These are phyloP conservation scores for Virgularia gustaviana DNA, from an alignment of 92 coral and sea anemone genomes.

Conservation along the genomic window DNA sequence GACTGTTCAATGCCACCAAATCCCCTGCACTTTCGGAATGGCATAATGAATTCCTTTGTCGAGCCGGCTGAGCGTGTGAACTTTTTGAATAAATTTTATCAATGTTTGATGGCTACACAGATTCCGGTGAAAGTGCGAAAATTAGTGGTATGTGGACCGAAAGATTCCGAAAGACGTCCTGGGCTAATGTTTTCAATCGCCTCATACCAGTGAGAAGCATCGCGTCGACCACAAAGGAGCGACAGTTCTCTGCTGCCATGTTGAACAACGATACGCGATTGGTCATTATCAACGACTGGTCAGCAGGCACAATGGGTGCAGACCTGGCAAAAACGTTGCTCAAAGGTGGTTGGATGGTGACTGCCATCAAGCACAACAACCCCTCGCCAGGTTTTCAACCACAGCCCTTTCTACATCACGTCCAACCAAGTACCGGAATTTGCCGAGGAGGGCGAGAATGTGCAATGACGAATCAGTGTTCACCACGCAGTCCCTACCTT, in stretches of 20 bases:
- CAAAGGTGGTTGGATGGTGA: constrained; percentile 6
- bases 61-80: constrained; percentile 4
- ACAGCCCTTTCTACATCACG: constrained; percentile 14
- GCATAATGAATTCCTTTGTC: constrained; percentile 19
- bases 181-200: constrained; percentile 15
- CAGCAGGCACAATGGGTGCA: not conserved
- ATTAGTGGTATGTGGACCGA: constrained; percentile 28
- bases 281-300: not conserved
- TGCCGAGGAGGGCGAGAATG: constrained; percentile 20
- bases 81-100: constrained; percentile 28
- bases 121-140: constrained; percentile 22
- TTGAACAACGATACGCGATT: not conserved
- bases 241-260: constrained; percentile 24
- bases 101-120: constrained; percentile 1
- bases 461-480: not conserved
- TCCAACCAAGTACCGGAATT: constrained; percentile 27
- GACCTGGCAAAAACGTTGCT: constrained; percentile 1
- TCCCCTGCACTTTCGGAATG: constrained; percentile 19
- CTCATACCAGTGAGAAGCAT: constrained; percentile 12
- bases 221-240: constrained; percentile 16
- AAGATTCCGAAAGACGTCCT: constrained; percentile 35
- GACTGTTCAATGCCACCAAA: not conserved
- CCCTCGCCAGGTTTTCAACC: not conserved
- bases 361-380: constrained; percentile 4
- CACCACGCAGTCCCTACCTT: not conserved